Evolutionary conservation across 2,113 vertebrate species (phyloP).

Genomic region (Albula glossodonta): DNA sequence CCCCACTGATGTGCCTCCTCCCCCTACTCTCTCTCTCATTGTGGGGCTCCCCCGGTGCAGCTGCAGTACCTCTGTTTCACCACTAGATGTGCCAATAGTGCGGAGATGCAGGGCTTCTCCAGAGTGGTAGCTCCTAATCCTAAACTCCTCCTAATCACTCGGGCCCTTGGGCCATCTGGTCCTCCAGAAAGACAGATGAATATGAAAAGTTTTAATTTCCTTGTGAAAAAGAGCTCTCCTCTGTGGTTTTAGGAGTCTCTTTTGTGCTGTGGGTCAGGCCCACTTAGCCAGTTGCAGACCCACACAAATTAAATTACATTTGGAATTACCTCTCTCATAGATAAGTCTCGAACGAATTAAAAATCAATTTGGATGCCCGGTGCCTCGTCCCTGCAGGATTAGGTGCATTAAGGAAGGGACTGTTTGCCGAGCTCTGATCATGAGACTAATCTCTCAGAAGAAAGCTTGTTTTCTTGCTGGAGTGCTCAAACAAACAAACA

Average conservation of each 20-base stretch:
- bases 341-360: not conserved
- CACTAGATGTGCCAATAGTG: not conserved
- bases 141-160: not conserved
- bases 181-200: not conserved
- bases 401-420: not conserved
- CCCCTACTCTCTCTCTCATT: not conserved
- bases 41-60: not conserved
- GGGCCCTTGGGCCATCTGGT: not conserved
- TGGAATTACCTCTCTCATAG: conserved; percentile 8
- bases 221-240: not conserved
- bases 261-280: not conserved
- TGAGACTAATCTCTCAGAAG: not conserved
- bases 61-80: not conserved
- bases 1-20: too few relatives aligned
- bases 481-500: not conserved
- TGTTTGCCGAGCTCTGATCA: not conserved
- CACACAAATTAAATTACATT: conserved; percentile 20
- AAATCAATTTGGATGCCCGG: not conserved
- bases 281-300: not conserved
- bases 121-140: not conserved
- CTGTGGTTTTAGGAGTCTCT: not conserved
- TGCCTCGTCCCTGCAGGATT: not conserved
- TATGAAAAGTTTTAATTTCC: not conserved
- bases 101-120: not conserved
- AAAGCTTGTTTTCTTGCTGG: not conserved